These are phyloP conservation scores for Octonoba sinensis DNA, from an alignment of 2,888 invertebrate genomes.

Conservation along the genomic window DNA sequence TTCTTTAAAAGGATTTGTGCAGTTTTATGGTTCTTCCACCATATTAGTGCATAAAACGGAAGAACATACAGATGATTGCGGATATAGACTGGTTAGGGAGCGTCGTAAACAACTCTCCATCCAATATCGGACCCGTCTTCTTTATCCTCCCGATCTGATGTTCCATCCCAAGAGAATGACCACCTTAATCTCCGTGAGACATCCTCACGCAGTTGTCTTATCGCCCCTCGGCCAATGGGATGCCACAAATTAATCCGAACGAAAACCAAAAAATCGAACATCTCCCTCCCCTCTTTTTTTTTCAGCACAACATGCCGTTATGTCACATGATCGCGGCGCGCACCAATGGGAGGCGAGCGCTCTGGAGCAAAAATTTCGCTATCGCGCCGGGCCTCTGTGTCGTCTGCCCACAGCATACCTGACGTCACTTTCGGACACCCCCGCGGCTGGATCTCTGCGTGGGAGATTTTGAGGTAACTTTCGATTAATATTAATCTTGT, in stretches of 20 bases:
- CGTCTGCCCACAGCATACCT: not conserved
- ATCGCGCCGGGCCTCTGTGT: slow-evolving; percentile 3
- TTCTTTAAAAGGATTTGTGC: no score
- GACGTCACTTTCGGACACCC: slow-evolving; percentile 49
- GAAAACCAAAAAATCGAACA: slow-evolving; percentile 38
- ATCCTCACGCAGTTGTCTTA: no score
- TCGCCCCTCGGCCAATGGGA: no score
- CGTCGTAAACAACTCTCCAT: no score
- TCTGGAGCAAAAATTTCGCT: slow-evolving; percentile 23
- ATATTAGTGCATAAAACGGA: no score
- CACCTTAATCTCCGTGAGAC: no score
- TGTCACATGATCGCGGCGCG: slow-evolving; percentile 32
- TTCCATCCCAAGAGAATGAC: no score
- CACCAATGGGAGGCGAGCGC: slow-evolving; percentile 32
- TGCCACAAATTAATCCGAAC: not conserved
- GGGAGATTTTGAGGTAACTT: slow-evolving; percentile 35
- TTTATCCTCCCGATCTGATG: no score
- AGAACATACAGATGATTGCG: no score
- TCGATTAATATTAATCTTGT: not conserved
- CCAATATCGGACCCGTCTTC: no score
- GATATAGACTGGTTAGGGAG: no score
- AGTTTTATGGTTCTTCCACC: no score
- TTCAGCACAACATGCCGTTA: slow-evolving; percentile 27
- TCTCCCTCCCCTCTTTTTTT: slow-evolving; percentile 4
- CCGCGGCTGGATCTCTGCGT: slow-evolving; percentile 20